A percentile compares a stretch with the other conserved stretches of the same genome.
These are phyloP conservation scores for Orestias chungarensis DNA, from an alignment of 2,797 vertebrate genomes.

Conservation along the genomic window DNA sequence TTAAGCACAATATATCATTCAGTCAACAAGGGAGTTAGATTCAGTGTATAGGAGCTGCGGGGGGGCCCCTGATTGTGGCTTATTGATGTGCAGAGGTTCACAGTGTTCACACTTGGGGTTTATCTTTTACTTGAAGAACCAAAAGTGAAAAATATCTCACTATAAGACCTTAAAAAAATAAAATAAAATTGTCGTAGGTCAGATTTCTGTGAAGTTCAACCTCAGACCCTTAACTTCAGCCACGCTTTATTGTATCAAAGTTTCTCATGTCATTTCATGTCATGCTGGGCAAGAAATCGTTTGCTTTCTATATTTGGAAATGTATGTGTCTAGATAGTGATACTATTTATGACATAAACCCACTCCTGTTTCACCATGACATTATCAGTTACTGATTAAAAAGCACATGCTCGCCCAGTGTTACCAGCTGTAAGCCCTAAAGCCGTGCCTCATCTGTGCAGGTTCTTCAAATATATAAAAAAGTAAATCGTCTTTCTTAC, in stretches of 20 bases:
- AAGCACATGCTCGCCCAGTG: neutral
- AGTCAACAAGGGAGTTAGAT: slow-evolving; percentile 5
- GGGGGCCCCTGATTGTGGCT: neutral
- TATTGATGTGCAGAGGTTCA: slow-evolving; percentile 1
- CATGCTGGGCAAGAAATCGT: neutral
- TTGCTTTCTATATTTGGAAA: neutral
- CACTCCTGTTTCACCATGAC: slow-evolving; percentile 13
- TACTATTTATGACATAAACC: slow-evolving; percentile 4
- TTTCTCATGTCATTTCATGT: neutral
- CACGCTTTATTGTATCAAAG: neutral
- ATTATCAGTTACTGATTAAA: slow-evolving; percentile 18
- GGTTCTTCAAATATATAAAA: neutral
- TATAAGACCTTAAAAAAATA: neutral
- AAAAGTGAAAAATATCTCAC: neutral
- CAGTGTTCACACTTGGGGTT: neutral
- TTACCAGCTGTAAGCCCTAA: neutral
- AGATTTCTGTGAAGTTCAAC: neutral
- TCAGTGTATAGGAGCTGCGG: slow-evolving; percentile 4
- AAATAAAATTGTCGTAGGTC: too few relatives aligned
- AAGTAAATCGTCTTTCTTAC: neutral
- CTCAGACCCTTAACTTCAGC: neutral
- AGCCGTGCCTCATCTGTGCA: neutral
- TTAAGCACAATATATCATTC: neutral
- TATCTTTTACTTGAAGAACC: neutral
- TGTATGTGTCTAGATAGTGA: neutral